phyloP scores from a whole-genome alignment of 37 sponge, comb jelly and placozoan genomes.

The Bolinopsis microptera region DNA sequence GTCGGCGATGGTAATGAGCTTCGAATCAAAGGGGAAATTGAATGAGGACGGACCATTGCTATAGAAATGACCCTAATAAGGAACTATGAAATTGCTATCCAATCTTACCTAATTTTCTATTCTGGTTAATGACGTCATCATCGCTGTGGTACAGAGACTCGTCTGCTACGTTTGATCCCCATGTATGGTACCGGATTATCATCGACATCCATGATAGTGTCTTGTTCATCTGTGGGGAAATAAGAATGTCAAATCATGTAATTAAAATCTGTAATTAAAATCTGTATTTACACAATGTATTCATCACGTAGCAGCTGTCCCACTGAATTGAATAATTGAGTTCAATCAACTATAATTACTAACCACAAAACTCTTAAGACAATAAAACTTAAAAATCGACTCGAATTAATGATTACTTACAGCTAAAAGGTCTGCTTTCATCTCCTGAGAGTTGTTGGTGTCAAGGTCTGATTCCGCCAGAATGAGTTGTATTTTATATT shows the following conservation, averaged over 20 bases:
- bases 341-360: no score
- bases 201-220: conserved; percentile 46
- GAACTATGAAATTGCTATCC: no score
- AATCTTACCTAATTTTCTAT: not conserved
- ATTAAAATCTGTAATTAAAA: no score
- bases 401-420: no score
- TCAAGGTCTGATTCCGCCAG: conserved; percentile 39
- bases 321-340: no score
- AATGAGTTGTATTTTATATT: not conserved
- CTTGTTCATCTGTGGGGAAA: not conserved
- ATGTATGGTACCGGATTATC: conserved; percentile 25
- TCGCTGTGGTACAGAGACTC: conserved; percentile 1
- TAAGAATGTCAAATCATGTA: not conserved
- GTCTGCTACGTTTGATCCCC: not conserved
- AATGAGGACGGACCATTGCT: no score
- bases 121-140: not conserved
- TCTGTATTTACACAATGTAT: no score
- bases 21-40: no score
- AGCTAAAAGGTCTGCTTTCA: conserved; percentile 4
- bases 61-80: not conserved
- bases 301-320: no score
- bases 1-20: no score
- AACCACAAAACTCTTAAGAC: no score
- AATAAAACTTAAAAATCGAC: no score
- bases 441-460: not conserved